A percentile compares a stretch with the other conserved stretches of the same genome.
These are phyloP conservation scores for Brachyhypopomus occidentalis DNA, from an alignment of 2,113 vertebrate species.

Conservation along the genomic window DNA sequence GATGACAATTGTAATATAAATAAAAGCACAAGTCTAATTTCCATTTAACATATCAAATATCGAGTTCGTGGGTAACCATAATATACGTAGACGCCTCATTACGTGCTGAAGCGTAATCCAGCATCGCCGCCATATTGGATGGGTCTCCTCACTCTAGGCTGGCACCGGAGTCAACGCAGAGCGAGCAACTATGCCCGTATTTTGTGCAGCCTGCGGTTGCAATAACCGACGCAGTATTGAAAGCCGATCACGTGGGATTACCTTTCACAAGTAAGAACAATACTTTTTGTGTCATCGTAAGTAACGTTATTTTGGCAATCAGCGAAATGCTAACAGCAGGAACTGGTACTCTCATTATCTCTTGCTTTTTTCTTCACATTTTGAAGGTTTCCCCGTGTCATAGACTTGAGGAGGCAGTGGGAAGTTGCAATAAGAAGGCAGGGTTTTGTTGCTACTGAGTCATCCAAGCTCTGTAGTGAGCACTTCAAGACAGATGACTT, in stretches of 20 bases:
- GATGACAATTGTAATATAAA: too few relatives aligned
- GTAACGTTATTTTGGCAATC: neutral
- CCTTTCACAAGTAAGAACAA: constrained; percentile 48
- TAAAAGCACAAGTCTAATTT: too few relatives aligned
- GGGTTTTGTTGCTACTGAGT: neutral
- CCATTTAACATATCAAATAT: too few relatives aligned
- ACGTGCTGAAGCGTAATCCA: too few relatives aligned
- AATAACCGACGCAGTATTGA: constrained; percentile 9
- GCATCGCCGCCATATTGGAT: too few relatives aligned
- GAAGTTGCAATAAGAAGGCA: neutral
- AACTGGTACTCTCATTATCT: too few relatives aligned
- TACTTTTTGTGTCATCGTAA: neutral
- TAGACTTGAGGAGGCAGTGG: neutral
- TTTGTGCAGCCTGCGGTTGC: constrained; percentile 37
- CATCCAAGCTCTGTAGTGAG: neutral
- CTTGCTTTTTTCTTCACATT: neutral
- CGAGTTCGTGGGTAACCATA: too few relatives aligned
- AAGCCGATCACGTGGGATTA: constrained; percentile 31
- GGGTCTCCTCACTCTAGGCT: neutral
- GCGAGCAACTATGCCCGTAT: constrained; percentile 33
- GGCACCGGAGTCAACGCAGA: too few relatives aligned
- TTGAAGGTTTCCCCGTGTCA: neutral
- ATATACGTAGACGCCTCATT: too few relatives aligned
- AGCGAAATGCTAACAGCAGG: neutral
- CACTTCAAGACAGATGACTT: constrained; percentile 5